phyloP scores from a whole-genome alignment of 2,797 vertebrate genomes.

The Neopelma chrysocephalum region DNA sequence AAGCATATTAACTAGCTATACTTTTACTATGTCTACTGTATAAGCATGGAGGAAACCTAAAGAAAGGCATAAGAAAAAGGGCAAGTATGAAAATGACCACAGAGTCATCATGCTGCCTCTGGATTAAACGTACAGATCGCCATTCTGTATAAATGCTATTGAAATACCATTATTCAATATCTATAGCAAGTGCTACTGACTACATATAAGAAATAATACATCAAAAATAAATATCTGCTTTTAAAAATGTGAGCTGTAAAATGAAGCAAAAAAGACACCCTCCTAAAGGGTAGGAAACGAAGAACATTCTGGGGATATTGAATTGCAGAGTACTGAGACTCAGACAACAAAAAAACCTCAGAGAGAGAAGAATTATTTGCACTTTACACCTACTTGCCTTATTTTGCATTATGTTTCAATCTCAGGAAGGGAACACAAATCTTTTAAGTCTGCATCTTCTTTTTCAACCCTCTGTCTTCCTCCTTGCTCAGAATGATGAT shows the following conservation, averaged over 20 bases:
- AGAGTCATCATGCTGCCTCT: not conserved
- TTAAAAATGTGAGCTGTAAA: not conserved
- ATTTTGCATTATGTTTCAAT: not conserved
- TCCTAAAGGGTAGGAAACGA: not conserved
- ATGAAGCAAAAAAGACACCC: not conserved
- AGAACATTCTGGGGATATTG: not conserved
- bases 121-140: not conserved
- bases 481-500: not conserved
- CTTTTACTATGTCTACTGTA: not conserved
- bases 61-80: not conserved
- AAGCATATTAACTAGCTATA: not conserved
- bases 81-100: not conserved
- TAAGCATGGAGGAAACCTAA: not conserved
- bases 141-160: not conserved
- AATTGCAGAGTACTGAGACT: not conserved
- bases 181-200: not conserved
- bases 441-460: not conserved
- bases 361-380: not conserved
- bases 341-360: not conserved
- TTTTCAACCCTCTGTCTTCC: not conserved
- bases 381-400: not conserved
- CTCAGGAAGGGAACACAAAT: not conserved
- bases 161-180: not conserved
- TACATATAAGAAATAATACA: not conserved
- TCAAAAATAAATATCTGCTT: not conserved